Percentiles rank a stretch among this genome's conserved stretches.
Conservation (phyloP, 2,888 invertebrate species). For the Brachycybe producta region DNA sequence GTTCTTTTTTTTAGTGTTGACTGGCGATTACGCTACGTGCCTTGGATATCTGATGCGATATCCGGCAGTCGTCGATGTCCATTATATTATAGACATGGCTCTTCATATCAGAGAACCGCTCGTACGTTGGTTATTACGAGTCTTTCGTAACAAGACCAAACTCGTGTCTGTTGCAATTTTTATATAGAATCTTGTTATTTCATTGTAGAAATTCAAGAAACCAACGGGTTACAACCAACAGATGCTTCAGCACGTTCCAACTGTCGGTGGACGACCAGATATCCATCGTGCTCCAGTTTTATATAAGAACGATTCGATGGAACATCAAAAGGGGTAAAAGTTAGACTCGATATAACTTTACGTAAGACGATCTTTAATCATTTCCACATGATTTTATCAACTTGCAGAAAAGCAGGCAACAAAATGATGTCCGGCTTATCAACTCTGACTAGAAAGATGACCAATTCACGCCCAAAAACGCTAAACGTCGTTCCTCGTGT, state of each 20-base stretch:
- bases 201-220: conserved; percentile 16
- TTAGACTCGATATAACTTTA: background rate
- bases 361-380: background rate
- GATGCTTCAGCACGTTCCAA: conserved; percentile 15
- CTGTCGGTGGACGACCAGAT: conserved; percentile 18
- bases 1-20: conserved; percentile 39
- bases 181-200: too few relatives aligned
- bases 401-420: conserved; percentile 6
- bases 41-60: conserved; percentile 53
- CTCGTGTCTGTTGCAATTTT: too few relatives aligned
- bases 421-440: conserved; percentile 11
- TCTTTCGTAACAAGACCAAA: too few relatives aligned
- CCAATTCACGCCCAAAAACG: conserved; percentile 12
- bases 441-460: conserved; percentile 12
- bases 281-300: conserved; percentile 18
- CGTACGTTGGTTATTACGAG: too few relatives aligned
- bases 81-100: conserved; percentile 48
- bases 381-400: background rate
- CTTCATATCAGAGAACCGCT: conserved; percentile 28
- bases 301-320: background rate
- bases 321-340: background rate
- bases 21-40: conserved; percentile 50
- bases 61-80: conserved; percentile 49
- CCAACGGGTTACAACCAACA: conserved; percentile 16
- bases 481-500: conserved; percentile 2